Evolutionary conservation across 2,888 invertebrate genomes (phyloP), one percentile per base, ranked within the genome.

Genomic region (Phyllotreta cruciferae): DNA sequence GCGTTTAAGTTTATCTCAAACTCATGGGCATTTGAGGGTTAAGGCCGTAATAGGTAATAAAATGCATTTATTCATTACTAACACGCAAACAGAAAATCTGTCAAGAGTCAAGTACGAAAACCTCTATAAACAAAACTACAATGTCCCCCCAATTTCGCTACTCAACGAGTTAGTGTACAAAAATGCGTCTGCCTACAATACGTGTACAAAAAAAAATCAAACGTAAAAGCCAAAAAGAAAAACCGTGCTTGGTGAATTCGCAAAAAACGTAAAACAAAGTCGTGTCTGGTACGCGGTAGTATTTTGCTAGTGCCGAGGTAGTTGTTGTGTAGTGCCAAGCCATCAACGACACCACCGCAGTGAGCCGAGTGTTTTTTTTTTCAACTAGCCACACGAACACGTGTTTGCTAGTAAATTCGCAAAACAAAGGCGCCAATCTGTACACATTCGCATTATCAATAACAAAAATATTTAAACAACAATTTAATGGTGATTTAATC

Each of bases 291-390:
- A 63, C 63, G 66, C 66, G 60, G 63, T 63, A 57, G 49, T 63
- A 63, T 49, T n/a, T 49, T 56, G 64, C 64, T 64, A 71, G 73
- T 77, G 77, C 78, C 78, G 78, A 79, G 79, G 78, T 78, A 76
- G 71, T 73, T 72, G 73, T 75, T 77, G 79, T 78, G 79, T 77
- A 76, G 79, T 80, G 80, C 79, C 75, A 78, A 80, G 76, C 78
- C 77, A 73, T 74, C 74, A 49, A 77, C 77, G 76, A 78, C 77
- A 76, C 75, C 76, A 71, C 73, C 70, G 66, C 70, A 71, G 69
- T 74, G 66, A 65, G 88, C 87, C 87, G 95, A 67, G 47, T 56
- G 13, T 41, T 24, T 3, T 24, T 52, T 37, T 52, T 49, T 45
- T 36, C 41, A 57, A 54, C 38, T 45, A 61, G 47, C 38, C 45